Base-by-base conservation (phyloP, 2,113 vertebrate species). In the Zootoca vivipara region DNA sequence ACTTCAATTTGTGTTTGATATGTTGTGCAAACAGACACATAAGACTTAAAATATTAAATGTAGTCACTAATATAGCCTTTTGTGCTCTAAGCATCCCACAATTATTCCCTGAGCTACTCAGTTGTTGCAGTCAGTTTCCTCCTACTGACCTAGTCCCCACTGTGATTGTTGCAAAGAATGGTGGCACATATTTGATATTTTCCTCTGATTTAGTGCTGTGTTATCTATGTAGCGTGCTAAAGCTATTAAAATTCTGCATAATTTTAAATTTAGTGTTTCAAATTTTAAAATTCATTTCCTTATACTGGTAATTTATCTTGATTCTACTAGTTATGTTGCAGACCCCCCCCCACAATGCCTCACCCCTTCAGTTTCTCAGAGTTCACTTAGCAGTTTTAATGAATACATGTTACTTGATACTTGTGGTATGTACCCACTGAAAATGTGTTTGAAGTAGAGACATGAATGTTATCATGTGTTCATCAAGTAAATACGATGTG, bases 1-100 rank as follows among this genome's bases (percentile, higher is more conserved):
- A 58, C 24, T 18, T 75, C 69, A 82, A 74, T 87, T 73, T 82
- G 74, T 82, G 8, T 35, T 87, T 62, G 35, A 87, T 87, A 56
- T 28, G 64, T 64, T 82, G 35, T 81, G 28, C 18, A 72, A 18
- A 12, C n/a, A 81, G 24, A 73, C n/a, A 73, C 38, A 26, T 20
- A 69, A 52, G 15, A 69, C 7, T 42, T 86, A 16, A 64, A 12
- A 64, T 58, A n/a, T 40, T 33, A 40, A 70, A 80, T 72, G 33
- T 58, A 62, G 3, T 30, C 24, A 69, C 7, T 26, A 69, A 69
- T 10, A 22, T 26, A 65, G 24, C 16, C 24, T 22, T 56, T 58
- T 73, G 3, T 58, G 16, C 40, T 35, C 46, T 80, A 35, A 46
- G 35, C 46, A 87, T 33, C 13, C 40, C 33, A 72, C 24, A 30